Percentiles rank a stretch among this genome's conserved stretches.
phyloP scores from a whole-genome alignment of 2,888 invertebrate species.

The Eupithecia vulgata region DNA sequence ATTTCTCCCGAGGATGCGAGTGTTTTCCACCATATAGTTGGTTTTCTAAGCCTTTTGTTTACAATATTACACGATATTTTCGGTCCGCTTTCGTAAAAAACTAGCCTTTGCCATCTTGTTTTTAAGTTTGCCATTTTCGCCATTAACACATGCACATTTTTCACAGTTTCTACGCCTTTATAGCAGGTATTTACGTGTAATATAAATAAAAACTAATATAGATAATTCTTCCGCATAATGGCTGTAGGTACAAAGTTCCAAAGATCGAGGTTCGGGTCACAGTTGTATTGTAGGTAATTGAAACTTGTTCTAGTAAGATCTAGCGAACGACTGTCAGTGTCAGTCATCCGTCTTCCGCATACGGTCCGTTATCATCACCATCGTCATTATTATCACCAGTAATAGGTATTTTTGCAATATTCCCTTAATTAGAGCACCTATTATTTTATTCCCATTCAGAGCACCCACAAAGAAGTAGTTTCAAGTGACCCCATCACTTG shows the following conservation, averaged over 20 bases:
- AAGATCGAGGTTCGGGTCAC: slow-evolving; percentile 2
- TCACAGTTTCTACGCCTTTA: not conserved
- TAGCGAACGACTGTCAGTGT: not conserved
- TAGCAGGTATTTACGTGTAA: not conserved
- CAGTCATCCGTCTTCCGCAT: not conserved
- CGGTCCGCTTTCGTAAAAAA: no score
- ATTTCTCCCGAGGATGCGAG: no score
- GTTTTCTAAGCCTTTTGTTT: not conserved
- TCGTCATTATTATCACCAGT: not conserved
- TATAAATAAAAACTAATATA: not conserved
- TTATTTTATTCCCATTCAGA: no score
- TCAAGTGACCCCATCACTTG: no score
- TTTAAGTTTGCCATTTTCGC: no score
- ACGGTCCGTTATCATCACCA: not conserved
- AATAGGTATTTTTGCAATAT: no score
- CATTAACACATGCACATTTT: not conserved
- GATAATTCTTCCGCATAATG: not conserved
- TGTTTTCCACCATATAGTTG: not conserved
- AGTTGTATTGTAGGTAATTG: not conserved
- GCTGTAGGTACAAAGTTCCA: not conserved
- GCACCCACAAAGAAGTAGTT: no score
- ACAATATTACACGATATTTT: no score
- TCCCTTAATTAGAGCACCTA: no score
- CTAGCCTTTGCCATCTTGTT: no score
- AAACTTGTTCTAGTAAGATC: not conserved